Evolutionary conservation across 2,888 invertebrate genomes (phyloP).

Genomic region (Amblyteles armatorius): DNA sequence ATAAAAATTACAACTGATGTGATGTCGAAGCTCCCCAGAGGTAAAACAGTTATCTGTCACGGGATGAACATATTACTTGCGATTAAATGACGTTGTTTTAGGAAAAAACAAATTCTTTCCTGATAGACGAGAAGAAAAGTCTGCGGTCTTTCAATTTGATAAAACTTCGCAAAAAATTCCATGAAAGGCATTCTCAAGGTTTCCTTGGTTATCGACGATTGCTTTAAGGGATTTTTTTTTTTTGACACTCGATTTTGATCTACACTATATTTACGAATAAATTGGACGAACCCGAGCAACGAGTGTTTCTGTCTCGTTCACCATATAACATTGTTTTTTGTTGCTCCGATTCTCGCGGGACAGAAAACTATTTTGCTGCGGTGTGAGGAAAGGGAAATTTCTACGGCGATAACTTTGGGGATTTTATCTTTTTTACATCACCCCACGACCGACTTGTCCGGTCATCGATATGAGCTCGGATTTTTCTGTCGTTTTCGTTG

Average conservation of each 20-base stretch:
- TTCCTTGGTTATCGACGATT: too few species aligned
- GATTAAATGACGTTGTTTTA: background rate
- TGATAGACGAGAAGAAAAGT: too few species aligned
- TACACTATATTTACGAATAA: too few species aligned
- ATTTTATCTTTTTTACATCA: background rate
- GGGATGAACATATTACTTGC: background rate
- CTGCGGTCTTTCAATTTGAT: too few species aligned
- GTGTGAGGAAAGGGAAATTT: background rate
- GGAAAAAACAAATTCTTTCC: background rate
- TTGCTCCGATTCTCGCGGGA: background rate
- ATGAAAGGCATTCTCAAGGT: too few species aligned
- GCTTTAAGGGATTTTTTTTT: too few species aligned
- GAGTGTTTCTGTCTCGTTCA: too few species aligned
- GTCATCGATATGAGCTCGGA: background rate
- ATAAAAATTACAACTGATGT: background rate
- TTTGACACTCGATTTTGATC: too few species aligned
- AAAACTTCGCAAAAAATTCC: too few species aligned
- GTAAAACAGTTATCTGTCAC: background rate
- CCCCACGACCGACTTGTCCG: background rate
- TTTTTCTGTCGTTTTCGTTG: background rate
- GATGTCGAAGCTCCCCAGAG: background rate
- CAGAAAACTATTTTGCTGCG: background rate
- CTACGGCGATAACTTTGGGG: background rate
- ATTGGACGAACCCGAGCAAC: too few species aligned
- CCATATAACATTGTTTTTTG: background rate